Base-by-base conservation (phyloP, 2,113 vertebrate species). In the Sinocyclocheilus maitianheensis region DNA sequence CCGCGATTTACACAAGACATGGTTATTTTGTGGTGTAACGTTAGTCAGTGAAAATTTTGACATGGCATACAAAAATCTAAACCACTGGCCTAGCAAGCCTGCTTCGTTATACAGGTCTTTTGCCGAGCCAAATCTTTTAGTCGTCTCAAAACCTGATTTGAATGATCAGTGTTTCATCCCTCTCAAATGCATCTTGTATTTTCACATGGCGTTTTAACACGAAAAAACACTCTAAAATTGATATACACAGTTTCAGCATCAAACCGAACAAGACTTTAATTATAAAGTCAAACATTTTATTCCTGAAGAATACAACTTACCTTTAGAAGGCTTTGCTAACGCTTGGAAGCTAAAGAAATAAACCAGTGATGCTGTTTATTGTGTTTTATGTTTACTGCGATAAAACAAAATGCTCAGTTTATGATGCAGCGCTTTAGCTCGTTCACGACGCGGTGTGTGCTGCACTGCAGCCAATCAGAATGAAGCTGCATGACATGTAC, bases 391-490 rank as follows among this genome's bases (percentile, higher is more conserved):
- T 30, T 81, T 30, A 30, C n/a, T 18, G 60, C 14, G 4, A 5
- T 48, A 12, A 81, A 65, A 80, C 12, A 81, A 65, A 80, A 46
- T 40, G 13, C 14, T 81, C 40, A 62, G 37, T 5, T 46, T 53
- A 69, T 34, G 26, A 46, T 7, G 40, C 43, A 30, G n/a, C 11
- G 30, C 46, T 9, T 81, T 10, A 24, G 78, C 20, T 26, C 58
- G 30, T 65, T 46, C 9, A 16, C 8, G 24, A 83, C 5, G 6
- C 16, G 2, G 7, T 34, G 14, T 51, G n/a, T 48, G 24, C 24
- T 69, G 16, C 80, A 71, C 24, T 69, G 16, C 80, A 71, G 65
- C 81, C 63, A 83, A 83, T 83, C 65, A 71, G 46, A 71, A 37
- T n/a, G 0, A 71, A 7, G 18, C 43, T 53, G 4, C 4, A 5